These are phyloP conservation scores for Alaudala cheleensis DNA, from an alignment of 2,113 vertebrate species.

Conservation along the genomic window DNA sequence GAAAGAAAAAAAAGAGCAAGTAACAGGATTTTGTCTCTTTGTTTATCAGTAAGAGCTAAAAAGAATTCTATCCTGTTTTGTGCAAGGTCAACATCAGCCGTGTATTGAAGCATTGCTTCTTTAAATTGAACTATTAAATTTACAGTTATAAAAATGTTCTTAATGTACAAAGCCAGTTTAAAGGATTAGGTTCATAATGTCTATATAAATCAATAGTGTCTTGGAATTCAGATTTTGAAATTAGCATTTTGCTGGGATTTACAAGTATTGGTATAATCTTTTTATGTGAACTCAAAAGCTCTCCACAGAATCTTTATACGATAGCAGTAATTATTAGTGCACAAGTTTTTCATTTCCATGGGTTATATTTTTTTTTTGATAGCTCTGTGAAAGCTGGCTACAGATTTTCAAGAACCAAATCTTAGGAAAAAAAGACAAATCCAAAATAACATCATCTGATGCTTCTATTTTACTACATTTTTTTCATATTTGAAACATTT, in stretches of 20 bases:
- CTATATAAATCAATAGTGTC: slow-evolving; percentile 33
- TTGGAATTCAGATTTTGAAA: slow-evolving; percentile 39
- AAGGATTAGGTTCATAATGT: slow-evolving; percentile 37
- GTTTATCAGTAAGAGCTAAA: background rate
- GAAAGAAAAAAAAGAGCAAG: background rate
- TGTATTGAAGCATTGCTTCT: slow-evolving; percentile 14
- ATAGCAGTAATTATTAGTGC: slow-evolving; percentile 23
- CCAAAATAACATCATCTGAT: slow-evolving; percentile 36
- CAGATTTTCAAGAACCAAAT: slow-evolving; percentile 55
- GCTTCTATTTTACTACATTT: slow-evolving; percentile 63
- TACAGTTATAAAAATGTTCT: slow-evolving; percentile 33
- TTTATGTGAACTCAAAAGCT: slow-evolving; percentile 11
- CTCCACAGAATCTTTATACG: background rate
- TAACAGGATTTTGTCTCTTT: background rate
- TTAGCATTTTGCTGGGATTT: slow-evolving; percentile 43
- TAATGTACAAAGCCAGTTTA: slow-evolving; percentile 42
- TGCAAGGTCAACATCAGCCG: slow-evolving; percentile 29
- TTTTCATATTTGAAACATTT: slow-evolving; percentile 59
- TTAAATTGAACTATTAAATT: background rate
- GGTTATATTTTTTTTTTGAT: background rate
- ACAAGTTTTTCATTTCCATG: slow-evolving; percentile 18
- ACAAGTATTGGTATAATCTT: slow-evolving; percentile 18
- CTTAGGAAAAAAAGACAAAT: slow-evolving; percentile 35
- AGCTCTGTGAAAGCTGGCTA: slow-evolving; percentile 29
- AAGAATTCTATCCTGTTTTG: background rate